Percentiles rank a stretch among this genome's conserved stretches.
phyloP scores from a whole-genome alignment of 1,140 invertebrate species.

The Drosophila ironensis region DNA sequence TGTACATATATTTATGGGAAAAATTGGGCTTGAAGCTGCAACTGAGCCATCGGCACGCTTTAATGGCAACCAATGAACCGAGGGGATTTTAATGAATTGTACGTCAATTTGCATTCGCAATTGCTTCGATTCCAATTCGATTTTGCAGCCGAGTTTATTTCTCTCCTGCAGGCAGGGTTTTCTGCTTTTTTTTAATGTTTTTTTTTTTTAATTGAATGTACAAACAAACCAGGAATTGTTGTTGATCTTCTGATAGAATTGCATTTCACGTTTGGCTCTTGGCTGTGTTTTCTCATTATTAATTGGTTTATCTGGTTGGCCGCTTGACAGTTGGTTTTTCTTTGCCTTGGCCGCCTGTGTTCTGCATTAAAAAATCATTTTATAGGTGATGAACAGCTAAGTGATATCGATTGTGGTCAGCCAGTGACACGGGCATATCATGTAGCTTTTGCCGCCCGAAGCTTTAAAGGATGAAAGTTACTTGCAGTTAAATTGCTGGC shows the following conservation, averaged over 20 bases:
- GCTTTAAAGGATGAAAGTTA: neutral
- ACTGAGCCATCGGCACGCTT: slow-evolving; percentile 39
- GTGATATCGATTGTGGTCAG: slow-evolving; percentile 41
- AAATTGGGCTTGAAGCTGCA: slow-evolving; percentile 31
- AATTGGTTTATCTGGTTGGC: slow-evolving; percentile 48
- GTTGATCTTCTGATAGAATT: slow-evolving; percentile 46
- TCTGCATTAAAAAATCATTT: slow-evolving; percentile 34
- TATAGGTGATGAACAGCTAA: slow-evolving; percentile 35
- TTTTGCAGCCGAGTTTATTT: slow-evolving; percentile 26
- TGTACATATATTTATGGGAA: slow-evolving; percentile 7
- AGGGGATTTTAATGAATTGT: slow-evolving; percentile 69
- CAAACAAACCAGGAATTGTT: slow-evolving; percentile 34
- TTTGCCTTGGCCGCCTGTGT: neutral
- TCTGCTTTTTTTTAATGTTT: slow-evolving; percentile 6
- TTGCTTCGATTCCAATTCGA: slow-evolving; percentile 57
- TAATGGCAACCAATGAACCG: slow-evolving; percentile 60
- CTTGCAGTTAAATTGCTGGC: neutral
- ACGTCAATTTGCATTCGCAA: slow-evolving; percentile 65
- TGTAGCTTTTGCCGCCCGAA: neutral
- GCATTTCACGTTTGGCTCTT: slow-evolving; percentile 44
- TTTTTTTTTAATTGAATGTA: slow-evolving; percentile 63
- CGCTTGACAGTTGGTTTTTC: slow-evolving; percentile 33
- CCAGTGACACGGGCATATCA: neutral
- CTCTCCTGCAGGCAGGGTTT: too few species aligned
- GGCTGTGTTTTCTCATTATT: slow-evolving; percentile 54